Base-by-base conservation (phyloP, 2,113 vertebrate species). In the Austrofundulus limnaeus region DNA sequence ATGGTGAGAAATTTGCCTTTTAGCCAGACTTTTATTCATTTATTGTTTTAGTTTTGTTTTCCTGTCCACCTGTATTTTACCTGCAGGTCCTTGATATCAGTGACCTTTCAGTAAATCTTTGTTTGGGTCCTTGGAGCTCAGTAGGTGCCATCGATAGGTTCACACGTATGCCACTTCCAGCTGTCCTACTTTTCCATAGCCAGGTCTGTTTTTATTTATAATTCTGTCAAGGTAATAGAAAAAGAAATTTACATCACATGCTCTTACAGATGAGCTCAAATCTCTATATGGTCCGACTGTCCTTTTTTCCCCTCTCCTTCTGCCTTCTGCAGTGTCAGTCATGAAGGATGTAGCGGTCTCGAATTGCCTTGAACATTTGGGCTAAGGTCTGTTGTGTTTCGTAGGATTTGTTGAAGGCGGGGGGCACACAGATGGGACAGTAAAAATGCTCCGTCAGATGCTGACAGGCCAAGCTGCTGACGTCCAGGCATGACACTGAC, bases 81-180 rank as follows among this genome's bases (percentile, higher is more conserved):
- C 68, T 37, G 61, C 66, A 49, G 66, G 31, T 43, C 58, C 34
- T 9, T 72, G 84, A 81, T 75, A 83, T 39, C 63, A 19, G 20
- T 77, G 84, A 85, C 84, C 82, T 89, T 88, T 81, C 37, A 52
- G 60, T 49, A 10, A 58, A 43, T 75, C 61, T 52, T 34, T 51
- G 72, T 61, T 54, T 63, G 70, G 59, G 70, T 62, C 60, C 66
- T 57, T 52, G 73, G 66, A 57, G 68, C 78, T 60, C 68, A 46
- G 56, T 28, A 61, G 66, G 72, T 47, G 76, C 61, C 63, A 56
- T 47, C 37, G 58, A 21, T 62, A 50, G 46, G 34, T 64, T 74
- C 34, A 60, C 68, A 38, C 49, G 17, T 12, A 17, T 21, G 55
- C 31, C 66, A 58, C 68, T 47, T 31, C 49, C 41, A 43, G 19